Conservation (phyloP, 2,888 invertebrate genomes). For the Drosophila peninsularis region DNA sequence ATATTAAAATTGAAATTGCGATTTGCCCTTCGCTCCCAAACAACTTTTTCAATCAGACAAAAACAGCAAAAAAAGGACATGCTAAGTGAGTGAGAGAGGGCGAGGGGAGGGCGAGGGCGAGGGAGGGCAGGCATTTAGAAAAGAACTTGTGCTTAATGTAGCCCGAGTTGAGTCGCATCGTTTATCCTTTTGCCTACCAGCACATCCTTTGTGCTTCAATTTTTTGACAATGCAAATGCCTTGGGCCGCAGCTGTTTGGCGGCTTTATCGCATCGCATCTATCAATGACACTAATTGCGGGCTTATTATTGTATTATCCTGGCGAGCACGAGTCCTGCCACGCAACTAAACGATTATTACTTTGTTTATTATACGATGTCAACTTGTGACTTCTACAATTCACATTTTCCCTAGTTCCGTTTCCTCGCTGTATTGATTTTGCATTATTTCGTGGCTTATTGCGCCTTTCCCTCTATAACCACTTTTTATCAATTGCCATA, state of each 20-base stretch:
- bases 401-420: slow-evolving; percentile 5
- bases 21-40: slow-evolving; percentile 61
- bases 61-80: slow-evolving; percentile 10
- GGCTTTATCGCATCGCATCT: slow-evolving; percentile 52
- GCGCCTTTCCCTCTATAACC: slow-evolving; percentile 1
- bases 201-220: slow-evolving; percentile 36
- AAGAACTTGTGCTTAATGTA: slow-evolving; percentile 16
- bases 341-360: slow-evolving; percentile 69
- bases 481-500: slow-evolving; percentile 5
- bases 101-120: background rate
- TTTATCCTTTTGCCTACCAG: slow-evolving; percentile 26
- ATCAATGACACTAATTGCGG: slow-evolving; percentile 73
- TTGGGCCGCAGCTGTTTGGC: slow-evolving; percentile 22
- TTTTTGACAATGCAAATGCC: slow-evolving; percentile 37
- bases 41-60: slow-evolving; percentile 54
- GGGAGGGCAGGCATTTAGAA: slow-evolving; percentile 15
- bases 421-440: slow-evolving; percentile 60
- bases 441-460: slow-evolving; percentile 33
- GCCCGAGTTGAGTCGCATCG: slow-evolving; percentile 27
- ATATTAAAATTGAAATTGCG: slow-evolving; percentile 76
- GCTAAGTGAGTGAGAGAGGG: background rate
- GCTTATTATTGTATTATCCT: slow-evolving; percentile 58
- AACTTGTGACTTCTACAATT: slow-evolving; percentile 26
- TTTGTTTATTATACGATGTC: slow-evolving; percentile 23
- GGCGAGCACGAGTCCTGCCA: slow-evolving; percentile 37